A percentile compares a stretch with the other conserved stretches of the same genome.
Evolutionary conservation across 2,888 invertebrate species (phyloP).

Genomic region (Acronicta psi): DNA sequence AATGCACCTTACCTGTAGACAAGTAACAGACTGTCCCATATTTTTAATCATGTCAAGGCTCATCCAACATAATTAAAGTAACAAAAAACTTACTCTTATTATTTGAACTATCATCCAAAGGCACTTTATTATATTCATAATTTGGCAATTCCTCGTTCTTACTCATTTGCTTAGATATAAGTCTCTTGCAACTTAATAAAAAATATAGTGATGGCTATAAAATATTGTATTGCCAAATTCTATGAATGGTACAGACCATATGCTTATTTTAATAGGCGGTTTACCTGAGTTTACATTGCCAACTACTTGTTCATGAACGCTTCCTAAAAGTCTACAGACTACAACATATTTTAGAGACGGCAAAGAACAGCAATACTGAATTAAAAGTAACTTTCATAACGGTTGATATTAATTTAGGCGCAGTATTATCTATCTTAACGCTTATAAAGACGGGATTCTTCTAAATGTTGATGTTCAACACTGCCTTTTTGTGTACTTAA

Average conservation of each 20-base stretch:
- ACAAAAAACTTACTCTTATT: background rate
- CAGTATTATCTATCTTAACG: too few relatives aligned
- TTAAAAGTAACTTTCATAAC: too few relatives aligned
- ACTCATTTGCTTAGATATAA: background rate
- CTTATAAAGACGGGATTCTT: too few relatives aligned
- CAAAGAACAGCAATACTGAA: too few relatives aligned
- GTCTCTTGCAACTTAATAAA: background rate
- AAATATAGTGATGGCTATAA: background rate
- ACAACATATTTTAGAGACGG: too few relatives aligned
- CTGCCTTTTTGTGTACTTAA: too few relatives aligned
- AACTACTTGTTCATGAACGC: background rate
- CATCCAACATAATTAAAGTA: too few relatives aligned
- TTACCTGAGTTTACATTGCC: background rate
- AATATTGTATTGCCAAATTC: background rate
- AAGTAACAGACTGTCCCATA: background rate
- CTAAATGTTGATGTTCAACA: too few relatives aligned
- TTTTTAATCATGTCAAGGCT: background rate
- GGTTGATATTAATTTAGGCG: too few relatives aligned
- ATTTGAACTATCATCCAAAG: background rate
- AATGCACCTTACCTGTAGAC: too few relatives aligned
- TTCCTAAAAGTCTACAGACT: too few relatives aligned
- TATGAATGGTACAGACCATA: background rate
- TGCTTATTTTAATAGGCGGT: background rate
- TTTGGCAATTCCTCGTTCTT: constrained; percentile 1
- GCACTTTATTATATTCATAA: background rate